Evolutionary conservation across 2,113 vertebrate genomes (phyloP), one percentile per base, ranked within the genome.

Genomic region (Syngnathus floridae): DNA sequence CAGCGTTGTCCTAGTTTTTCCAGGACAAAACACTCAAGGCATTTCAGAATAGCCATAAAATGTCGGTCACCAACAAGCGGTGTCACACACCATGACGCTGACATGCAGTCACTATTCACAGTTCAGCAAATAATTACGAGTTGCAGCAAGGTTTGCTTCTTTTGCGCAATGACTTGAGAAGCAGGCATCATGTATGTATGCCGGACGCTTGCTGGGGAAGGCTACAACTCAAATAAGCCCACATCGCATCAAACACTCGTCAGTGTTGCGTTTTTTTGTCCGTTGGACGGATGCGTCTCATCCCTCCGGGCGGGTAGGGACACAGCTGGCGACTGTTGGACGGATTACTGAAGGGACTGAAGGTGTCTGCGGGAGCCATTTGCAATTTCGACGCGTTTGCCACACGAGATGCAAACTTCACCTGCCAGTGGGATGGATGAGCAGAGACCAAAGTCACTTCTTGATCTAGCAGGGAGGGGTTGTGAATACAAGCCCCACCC

Each of bases 351-450:
- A 57, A 19, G 51, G 74, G 64, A 49, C 63, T 48, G 58, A 57
- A 64, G 69, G 72, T 71, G 72, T 79, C 80, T 72, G 60, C 63
- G 70, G 64, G 75, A 84, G 68, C 67, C 72, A 83, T 81, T 71
- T 67, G 69, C 69, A 76, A 79, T 76, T 45, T 75, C 62, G 64
- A 70, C 66, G 69, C 78, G 76, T 78, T 69, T 75, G 61, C 66
- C 79, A 71, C 46, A 1, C 26, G 69, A 21, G 69, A 46, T 73
- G 63, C 69, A 54, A 51, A 45, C 62, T 46, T 64, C 65, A 57
- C 76, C 40, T 38, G 51, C 64, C 66, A 45, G 62, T 26, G 62
- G 74, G 37, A 75, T 12, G 62, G 76, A 68, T 56, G 63, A 80
- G 35, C 16, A 13, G 31, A 64, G 65, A 81, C 46, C 62, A 59